Evolutionary conservation across 2,113 vertebrate species (phyloP).

Genomic region (Glaucomys volans): DNA sequence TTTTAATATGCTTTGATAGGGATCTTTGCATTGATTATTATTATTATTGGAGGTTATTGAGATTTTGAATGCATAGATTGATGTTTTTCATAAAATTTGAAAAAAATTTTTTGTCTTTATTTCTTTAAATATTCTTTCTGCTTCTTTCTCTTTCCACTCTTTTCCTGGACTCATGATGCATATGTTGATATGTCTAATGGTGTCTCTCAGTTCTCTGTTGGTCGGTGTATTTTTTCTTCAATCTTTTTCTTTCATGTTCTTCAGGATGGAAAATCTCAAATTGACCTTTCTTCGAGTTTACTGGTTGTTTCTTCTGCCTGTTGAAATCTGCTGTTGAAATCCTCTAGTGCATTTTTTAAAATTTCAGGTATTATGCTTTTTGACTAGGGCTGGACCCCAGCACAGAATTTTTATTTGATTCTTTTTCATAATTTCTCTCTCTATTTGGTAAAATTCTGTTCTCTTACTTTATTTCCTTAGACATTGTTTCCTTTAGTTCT

Average conservation of each 20-base stretch:
- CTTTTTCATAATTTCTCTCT: neutral
- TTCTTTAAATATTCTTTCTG: neutral
- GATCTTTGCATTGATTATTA: neutral
- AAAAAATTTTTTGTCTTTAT: neutral
- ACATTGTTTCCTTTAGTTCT: neutral
- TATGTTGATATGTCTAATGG: neutral
- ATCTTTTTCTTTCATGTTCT: neutral
- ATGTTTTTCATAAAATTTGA: neutral
- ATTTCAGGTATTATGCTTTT: neutral
- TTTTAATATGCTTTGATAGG: neutral
- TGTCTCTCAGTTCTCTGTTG: neutral
- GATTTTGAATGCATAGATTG: neutral
- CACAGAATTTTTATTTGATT: neutral
- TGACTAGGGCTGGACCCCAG: too few relatives aligned
- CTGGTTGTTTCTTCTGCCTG: neutral
- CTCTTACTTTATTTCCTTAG: neutral
- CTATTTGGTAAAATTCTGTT: neutral
- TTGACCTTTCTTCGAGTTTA: neutral
- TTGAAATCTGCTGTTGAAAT: neutral
- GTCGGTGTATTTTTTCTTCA: neutral
- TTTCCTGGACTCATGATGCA: neutral
- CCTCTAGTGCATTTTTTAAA: neutral
- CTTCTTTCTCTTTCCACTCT: neutral
- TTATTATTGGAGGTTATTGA: neutral
- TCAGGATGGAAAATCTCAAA: neutral